phyloP scores from a whole-genome alignment of 2,888 invertebrate genomes.

The Mesoligia furuncula region DNA sequence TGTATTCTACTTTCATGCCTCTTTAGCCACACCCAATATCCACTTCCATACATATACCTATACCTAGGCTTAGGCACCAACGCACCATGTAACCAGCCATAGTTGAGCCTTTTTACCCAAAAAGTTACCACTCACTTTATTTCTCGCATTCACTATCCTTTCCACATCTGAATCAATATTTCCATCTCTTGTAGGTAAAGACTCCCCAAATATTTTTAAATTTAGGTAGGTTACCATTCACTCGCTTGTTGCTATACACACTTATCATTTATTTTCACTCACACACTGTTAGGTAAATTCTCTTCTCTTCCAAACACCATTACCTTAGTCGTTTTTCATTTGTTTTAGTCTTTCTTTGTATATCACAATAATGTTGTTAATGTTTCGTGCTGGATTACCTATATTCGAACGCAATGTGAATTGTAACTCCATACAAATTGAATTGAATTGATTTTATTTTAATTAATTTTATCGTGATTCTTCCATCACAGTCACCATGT shows the following conservation, averaged over 20 bases:
- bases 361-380: too few species aligned
- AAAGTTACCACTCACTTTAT: background rate
- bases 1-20: background rate
- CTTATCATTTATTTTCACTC: background rate
- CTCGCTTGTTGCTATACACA: background rate
- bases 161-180: background rate
- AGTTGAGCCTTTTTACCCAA: background rate
- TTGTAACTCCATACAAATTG: too few species aligned
- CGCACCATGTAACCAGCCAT: background rate
- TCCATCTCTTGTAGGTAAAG: background rate
- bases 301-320: background rate
- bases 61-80: background rate
- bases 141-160: background rate
- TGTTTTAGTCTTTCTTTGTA: too few species aligned
- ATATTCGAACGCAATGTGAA: too few species aligned
- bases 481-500: background rate
- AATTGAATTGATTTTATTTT: too few species aligned
- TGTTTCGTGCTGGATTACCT: too few species aligned
- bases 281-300: background rate
- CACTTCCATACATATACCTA: background rate
- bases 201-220: background rate
- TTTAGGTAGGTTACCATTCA: background rate
- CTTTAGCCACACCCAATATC: background rate
- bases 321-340: too few species aligned
- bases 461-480: background rate